phyloP scores from a whole-genome alignment of 1,140 invertebrate species.

The Drosophila ambigua region DNA sequence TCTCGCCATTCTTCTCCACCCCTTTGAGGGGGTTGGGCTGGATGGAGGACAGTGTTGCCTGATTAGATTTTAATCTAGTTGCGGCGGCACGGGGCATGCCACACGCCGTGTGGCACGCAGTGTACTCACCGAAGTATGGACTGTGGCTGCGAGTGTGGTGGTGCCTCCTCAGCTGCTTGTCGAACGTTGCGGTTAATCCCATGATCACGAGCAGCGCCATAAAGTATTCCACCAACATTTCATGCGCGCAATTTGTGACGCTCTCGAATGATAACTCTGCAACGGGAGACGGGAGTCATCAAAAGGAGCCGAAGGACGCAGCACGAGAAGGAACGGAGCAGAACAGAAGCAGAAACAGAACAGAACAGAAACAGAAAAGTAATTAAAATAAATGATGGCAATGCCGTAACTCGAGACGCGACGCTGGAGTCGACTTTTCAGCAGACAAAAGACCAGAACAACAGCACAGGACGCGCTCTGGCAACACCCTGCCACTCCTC shows the following conservation, averaged over 20 bases:
- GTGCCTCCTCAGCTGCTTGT: slow-evolving; percentile 53
- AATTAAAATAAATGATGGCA: slow-evolving; percentile 81
- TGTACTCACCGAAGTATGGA: slow-evolving; percentile 76
- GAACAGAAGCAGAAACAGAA: slow-evolving; percentile 15
- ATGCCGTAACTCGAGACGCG: slow-evolving; percentile 52
- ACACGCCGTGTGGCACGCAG: neutral
- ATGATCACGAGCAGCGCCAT: slow-evolving; percentile 83
- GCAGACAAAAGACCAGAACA: slow-evolving; percentile 3
- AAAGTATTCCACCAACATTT: slow-evolving; percentile 84
- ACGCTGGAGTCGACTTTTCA: slow-evolving; percentile 22
- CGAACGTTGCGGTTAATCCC: slow-evolving; percentile 82
- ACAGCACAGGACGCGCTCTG: slow-evolving; percentile 5
- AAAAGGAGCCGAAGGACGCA: slow-evolving; percentile 19
- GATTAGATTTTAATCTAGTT: slow-evolving; percentile 48
- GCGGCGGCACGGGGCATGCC: neutral
- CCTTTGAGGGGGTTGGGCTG: neutral
- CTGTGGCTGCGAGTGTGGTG: slow-evolving; percentile 41
- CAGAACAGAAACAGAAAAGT: slow-evolving; percentile 63
- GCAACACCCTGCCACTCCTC: too few relatives aligned
- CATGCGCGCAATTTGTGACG: slow-evolving; percentile 82
- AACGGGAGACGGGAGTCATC: slow-evolving; percentile 2
- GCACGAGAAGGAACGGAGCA: neutral
- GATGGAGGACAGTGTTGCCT: slow-evolving; percentile 10
- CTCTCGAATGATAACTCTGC: slow-evolving; percentile 77
- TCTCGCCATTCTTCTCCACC: neutral